phyloP scores from a whole-genome alignment of 2,888 invertebrate genomes.

The Darwinula stevensoni region DNA sequence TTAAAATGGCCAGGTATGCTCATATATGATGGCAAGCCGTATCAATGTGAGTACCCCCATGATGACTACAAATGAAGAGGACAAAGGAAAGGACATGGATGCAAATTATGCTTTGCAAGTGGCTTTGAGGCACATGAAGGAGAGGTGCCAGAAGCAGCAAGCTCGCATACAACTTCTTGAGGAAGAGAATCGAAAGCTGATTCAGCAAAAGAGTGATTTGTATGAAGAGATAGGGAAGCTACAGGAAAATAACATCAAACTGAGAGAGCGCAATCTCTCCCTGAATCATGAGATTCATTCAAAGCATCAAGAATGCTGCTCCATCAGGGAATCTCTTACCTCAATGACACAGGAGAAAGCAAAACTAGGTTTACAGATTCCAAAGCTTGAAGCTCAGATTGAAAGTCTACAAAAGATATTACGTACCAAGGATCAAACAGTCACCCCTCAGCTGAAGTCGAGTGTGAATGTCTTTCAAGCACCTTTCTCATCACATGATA shows the following conservation, averaged over 20 bases:
- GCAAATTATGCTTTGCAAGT: constrained; percentile 7
- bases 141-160: constrained; percentile 10
- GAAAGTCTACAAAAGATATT: no score
- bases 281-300: constrained; percentile 9
- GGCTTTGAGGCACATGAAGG: constrained; percentile 10
- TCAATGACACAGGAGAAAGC: constrained; percentile 8
- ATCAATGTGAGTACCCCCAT: no score
- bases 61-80: no score
- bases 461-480: no score
- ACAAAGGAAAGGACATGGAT: constrained; percentile 2
- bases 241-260: constrained; percentile 10
- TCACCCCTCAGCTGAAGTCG: no score
- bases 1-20: no score
- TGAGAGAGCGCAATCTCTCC: constrained; percentile 9
- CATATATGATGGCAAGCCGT: no score
- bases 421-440: no score
- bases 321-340: constrained; percentile 9
- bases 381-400: no score
- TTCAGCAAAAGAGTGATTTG: constrained; percentile 9
- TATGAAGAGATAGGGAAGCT: constrained; percentile 10
- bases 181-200: constrained; percentile 9
- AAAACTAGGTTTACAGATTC: no score
- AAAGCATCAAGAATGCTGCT: constrained; percentile 10
- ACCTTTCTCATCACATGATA: no score
- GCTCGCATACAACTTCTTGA: constrained; percentile 9